Base-by-base conservation (phyloP, 2,113 vertebrate species). In the Clarias magur region DNA sequence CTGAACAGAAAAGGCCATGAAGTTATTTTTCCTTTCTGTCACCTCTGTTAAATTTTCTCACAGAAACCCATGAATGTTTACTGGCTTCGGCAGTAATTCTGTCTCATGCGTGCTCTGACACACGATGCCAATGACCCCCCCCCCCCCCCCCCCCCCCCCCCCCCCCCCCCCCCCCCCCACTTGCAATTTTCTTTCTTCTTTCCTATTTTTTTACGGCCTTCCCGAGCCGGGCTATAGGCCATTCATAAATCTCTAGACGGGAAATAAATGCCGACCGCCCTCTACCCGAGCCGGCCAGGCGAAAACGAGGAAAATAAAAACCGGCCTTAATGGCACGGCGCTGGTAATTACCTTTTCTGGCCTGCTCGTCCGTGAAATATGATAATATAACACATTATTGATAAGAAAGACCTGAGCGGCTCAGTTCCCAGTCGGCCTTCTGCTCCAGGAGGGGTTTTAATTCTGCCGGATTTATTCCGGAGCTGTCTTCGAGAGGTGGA, bases 321-420 rank as follows among this genome's bases (percentile, higher is more conserved):
- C 83, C 42, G 27, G 79, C 60, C 87, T 89, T 90, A 89, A 90
- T 89, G 89, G 88, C 88, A 87, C 75, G 9, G 59, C 34, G 80
- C 85, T 81, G 88, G 88, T 91, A 91, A 91, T 91, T 89, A 91
- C 89, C 88, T 89, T 86, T 85, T 84, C 80, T 59, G 75, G 87
- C 56, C 83, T 81, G 81, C 67, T 89, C 89, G 59, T 80, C 84
- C 57, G 56, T 91, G 91, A 91, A 91, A 91, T 91, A 88, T 91
- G 88, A 91, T 91, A 91, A 90, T 90, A 90, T 88, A 89, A 84
- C 88, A 88, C 70, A 85, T 75, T 91, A 84, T 75, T 91, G 85
- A 91, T 88, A 91, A 88, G 88, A 89, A 48, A 67, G 86, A 91
- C 80, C 82, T 63, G 84, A 86, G 81, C 63, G 59, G 57, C 86